Percentiles rank a stretch among this genome's conserved stretches.
These are phyloP conservation scores for Macrocentrus cingulum DNA, from an alignment of 1,140 invertebrate species.

Conservation along the genomic window DNA sequence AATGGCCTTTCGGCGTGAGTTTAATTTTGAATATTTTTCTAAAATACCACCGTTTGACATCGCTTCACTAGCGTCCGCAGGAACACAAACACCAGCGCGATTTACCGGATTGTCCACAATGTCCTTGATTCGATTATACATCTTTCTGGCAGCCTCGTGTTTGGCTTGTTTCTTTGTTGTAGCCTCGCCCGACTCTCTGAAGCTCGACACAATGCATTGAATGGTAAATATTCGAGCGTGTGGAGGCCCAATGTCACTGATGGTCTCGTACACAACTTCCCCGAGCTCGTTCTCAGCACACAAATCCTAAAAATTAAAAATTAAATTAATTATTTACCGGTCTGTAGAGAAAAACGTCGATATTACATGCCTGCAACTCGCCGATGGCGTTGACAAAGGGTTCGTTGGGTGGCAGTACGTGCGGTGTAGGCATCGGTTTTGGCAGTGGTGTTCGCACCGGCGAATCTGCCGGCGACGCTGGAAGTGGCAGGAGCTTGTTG, in stretches of 20 bases:
- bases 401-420: slow-evolving; percentile 30
- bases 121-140: slow-evolving; percentile 53
- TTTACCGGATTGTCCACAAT: slow-evolving; percentile 30
- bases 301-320: slow-evolving; percentile 52
- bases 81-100: not conserved
- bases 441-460: slow-evolving; percentile 38
- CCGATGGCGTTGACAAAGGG: slow-evolving; percentile 51
- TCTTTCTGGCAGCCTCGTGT: slow-evolving; percentile 60
- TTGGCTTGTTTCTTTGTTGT: slow-evolving; percentile 64
- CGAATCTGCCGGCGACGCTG: slow-evolving; percentile 41
- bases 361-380: slow-evolving; percentile 44
- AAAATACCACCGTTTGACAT: slow-evolving; percentile 19
- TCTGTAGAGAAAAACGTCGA: too few species aligned
- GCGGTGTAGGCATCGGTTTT: slow-evolving; percentile 23
- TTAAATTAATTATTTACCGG: not conserved
- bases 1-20: slow-evolving; percentile 33
- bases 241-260: slow-evolving; percentile 71
- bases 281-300: slow-evolving; percentile 67
- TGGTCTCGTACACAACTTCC: slow-evolving; percentile 65
- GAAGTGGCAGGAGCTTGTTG: slow-evolving; percentile 51
- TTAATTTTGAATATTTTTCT: slow-evolving; percentile 22
- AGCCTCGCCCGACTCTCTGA: slow-evolving; percentile 59
- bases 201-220: slow-evolving; percentile 65
- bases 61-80: slow-evolving; percentile 29
- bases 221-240: slow-evolving; percentile 71